phyloP scores from a whole-genome alignment of 1,140 invertebrate genomes.

The Oppia nitens region DNA sequence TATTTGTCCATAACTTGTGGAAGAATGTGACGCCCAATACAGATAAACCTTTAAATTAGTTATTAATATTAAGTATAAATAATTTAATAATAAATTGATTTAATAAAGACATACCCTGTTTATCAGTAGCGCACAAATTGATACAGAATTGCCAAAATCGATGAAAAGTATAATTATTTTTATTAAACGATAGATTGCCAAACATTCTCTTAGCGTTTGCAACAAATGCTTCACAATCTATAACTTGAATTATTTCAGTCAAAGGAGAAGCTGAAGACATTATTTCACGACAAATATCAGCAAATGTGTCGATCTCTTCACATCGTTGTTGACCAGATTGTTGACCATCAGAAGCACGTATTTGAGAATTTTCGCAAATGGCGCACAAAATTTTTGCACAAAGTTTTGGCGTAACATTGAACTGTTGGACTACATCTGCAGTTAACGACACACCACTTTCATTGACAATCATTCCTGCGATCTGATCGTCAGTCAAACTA shows the following conservation, averaged over 20 bases:
- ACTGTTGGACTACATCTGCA: constrained; percentile 10
- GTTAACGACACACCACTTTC: constrained; percentile 10
- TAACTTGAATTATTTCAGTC: constrained; percentile 14
- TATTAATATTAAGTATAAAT: background rate
- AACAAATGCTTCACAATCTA: constrained; percentile 14
- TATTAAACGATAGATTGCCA: constrained; percentile 1
- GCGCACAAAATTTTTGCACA: constrained; percentile 10
- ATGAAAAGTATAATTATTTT: constrained; percentile 9
- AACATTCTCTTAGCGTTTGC: constrained; percentile 10
- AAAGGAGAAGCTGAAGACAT: constrained; percentile 14
- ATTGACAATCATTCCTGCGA: constrained; percentile 10
- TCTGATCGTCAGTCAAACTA: constrained; percentile 6
- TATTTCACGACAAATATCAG: constrained; percentile 14
- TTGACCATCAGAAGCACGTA: background rate
- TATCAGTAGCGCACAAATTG: constrained; percentile 17
- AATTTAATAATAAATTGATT: background rate
- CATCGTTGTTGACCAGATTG: background rate
- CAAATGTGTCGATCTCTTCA: constrained; percentile 14
- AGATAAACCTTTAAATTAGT: constrained; percentile 9
- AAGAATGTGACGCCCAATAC: constrained; percentile 16
- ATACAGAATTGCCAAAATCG: constrained; percentile 17
- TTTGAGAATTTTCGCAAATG: constrained; percentile 2
- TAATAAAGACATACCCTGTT: constrained; percentile 11
- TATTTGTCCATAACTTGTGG: constrained; percentile 13
- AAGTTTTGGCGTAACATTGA: constrained; percentile 11